phyloP scores from a whole-genome alignment of 2,888 invertebrate genomes.

The Silvanus unidentatus region DNA sequence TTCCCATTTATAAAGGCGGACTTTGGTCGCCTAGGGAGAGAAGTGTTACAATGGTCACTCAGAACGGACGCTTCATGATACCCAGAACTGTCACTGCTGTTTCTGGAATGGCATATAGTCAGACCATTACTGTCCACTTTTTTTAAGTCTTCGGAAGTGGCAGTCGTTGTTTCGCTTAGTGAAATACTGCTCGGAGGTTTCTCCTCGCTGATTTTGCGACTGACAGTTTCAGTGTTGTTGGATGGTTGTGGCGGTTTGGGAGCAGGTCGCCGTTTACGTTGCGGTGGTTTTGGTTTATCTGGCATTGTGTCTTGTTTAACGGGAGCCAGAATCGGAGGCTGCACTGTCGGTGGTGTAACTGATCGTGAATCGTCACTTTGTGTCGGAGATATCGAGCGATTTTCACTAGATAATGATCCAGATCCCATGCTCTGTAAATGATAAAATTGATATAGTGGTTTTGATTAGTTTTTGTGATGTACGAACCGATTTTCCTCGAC shows the following conservation, averaged over 20 bases:
- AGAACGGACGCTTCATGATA: conserved; percentile 65
- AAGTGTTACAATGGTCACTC: conserved; percentile 53
- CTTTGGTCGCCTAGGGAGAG: conserved; percentile 40
- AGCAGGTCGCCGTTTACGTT: conserved; percentile 53
- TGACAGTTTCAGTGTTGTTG: conserved; percentile 1
- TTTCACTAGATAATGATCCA: conserved; percentile 44
- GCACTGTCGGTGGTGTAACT: conserved; percentile 42
- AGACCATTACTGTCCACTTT: conserved; percentile 33
- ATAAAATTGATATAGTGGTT: conserved; percentile 1
- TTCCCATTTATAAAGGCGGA: conserved; percentile 30
- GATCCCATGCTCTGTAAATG: conserved; percentile 41
- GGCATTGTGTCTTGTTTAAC: conserved; percentile 39
- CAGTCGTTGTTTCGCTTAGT: neutral
- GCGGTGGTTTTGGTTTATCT: conserved; percentile 48
- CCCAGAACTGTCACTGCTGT: conserved; percentile 68
- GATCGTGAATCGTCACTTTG: conserved; percentile 54
- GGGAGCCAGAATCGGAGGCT: conserved; percentile 28
- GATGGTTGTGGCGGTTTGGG: conserved; percentile 51
- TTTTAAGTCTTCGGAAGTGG: conserved; percentile 5
- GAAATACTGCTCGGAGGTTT: conserved; percentile 21
- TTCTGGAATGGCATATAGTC: conserved; percentile 60
- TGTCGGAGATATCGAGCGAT: conserved; percentile 52
- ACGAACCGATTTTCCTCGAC: conserved; percentile 44
- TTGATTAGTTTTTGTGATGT: neutral
- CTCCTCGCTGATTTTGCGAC: conserved; percentile 18